These are phyloP conservation scores for Hydrolagus colliei DNA, from an alignment of 2,797 vertebrate species.

Conservation along the genomic window DNA sequence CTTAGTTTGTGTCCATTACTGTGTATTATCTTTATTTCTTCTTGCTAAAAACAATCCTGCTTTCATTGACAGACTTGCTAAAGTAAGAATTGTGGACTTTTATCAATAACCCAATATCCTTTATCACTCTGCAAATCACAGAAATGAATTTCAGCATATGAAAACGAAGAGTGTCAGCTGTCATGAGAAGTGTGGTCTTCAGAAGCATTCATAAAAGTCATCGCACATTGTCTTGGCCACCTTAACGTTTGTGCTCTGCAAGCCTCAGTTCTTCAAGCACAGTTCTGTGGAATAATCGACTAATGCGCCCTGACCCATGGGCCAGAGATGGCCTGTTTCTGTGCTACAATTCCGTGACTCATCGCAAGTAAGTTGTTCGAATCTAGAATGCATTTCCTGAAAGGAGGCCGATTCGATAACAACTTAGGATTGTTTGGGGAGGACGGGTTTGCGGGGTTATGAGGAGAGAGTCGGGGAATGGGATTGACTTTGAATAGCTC, in stretches of 20 bases:
- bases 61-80: no score
- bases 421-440: no score
- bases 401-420: no score
- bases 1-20: background rate
- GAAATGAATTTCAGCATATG: background rate
- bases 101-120: no score
- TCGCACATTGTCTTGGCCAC: background rate
- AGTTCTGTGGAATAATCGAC: background rate
- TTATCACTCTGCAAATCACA: background rate
- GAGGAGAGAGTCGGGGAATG: no score
- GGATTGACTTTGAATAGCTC: no score
- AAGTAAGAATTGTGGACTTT: no score
- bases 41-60: background rate
- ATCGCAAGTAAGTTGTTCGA: no score
- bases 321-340: no score
- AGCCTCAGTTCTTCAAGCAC: background rate
- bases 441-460: no score
- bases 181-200: background rate
- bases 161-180: background rate
- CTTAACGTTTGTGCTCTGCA: background rate
- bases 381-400: no score
- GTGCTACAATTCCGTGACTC: no score
- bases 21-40: background rate
- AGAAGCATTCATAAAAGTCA: background rate
- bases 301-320: background rate